These are phyloP conservation scores for Steinernema feltiae DNA, from an alignment of 1,140 invertebrate species.

Conservation along the genomic window DNA sequence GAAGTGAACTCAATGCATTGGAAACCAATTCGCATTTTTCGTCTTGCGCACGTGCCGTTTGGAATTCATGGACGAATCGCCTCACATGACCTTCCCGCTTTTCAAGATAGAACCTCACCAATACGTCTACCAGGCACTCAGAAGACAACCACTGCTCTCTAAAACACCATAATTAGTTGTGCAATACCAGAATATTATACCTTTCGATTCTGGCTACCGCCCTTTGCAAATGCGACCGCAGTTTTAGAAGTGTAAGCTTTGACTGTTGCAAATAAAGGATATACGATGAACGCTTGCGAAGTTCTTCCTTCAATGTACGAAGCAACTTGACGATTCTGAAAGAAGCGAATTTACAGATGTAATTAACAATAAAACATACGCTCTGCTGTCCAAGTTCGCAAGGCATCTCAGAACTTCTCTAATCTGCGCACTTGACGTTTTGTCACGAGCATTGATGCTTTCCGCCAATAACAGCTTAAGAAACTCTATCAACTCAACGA, in stretches of 20 bases:
- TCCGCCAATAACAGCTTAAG: slow-evolving; percentile 72
- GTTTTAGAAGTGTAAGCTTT: slow-evolving; percentile 74
- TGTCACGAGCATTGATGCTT: slow-evolving; percentile 76
- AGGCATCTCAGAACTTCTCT: slow-evolving; percentile 79
- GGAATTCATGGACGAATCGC: slow-evolving; percentile 72
- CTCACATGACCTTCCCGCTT: slow-evolving; percentile 66
- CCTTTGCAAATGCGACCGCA: slow-evolving; percentile 72
- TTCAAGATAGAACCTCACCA: slow-evolving; percentile 74
- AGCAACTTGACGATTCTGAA: slow-evolving; percentile 71
- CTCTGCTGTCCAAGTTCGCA: slow-evolving; percentile 68
- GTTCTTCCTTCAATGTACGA: slow-evolving; percentile 73
- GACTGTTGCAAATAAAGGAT: slow-evolving; percentile 77
- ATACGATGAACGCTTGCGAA: slow-evolving; percentile 72
- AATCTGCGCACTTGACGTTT: slow-evolving; percentile 74
- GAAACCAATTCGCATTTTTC: slow-evolving; percentile 62
- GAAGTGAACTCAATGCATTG: slow-evolving; percentile 65
- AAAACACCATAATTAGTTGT: neutral
- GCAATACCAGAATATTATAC: slow-evolving; percentile 40
- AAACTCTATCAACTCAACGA: slow-evolving; percentile 50
- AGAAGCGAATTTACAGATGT: slow-evolving; percentile 18
- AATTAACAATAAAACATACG: slow-evolving; percentile 58
- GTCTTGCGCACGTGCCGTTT: slow-evolving; percentile 60
- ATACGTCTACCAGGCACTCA: slow-evolving; percentile 72
- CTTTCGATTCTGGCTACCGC: slow-evolving; percentile 61
- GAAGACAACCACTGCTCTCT: slow-evolving; percentile 70